Percentiles rank a stretch among this genome's conserved stretches.
These are phyloP conservation scores for Megaceryle alcyon DNA, from an alignment of 2,797 vertebrate genomes.

Conservation along the genomic window DNA sequence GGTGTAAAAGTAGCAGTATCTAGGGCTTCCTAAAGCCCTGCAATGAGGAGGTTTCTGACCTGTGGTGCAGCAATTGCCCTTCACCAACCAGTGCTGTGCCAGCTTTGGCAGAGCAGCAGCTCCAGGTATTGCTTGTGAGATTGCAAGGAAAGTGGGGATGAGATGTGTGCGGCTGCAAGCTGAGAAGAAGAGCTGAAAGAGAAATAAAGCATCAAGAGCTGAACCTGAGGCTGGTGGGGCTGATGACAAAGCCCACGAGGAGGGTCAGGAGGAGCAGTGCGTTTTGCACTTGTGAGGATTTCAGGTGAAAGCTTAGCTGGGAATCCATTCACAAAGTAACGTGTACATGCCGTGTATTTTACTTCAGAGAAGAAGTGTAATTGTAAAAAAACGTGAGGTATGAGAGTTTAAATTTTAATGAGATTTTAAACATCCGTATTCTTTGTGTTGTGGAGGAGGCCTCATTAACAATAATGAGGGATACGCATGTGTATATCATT, in stretches of 20 bases:
- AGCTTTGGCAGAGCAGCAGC: background rate
- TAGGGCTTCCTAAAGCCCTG: background rate
- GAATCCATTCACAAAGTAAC: background rate
- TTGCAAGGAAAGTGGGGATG: background rate
- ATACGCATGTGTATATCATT: background rate
- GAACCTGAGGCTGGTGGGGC: background rate
- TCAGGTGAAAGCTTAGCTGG: background rate
- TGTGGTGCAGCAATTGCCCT: accelerated
- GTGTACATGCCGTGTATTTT: background rate
- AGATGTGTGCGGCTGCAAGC: accelerated
- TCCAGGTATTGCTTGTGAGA: accelerated
- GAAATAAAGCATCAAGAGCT: too few relatives aligned
- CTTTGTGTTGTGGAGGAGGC: accelerated
- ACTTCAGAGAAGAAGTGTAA: background rate
- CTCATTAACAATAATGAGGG: background rate
- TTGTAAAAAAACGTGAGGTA: background rate
- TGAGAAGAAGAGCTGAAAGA: background rate
- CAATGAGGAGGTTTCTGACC: background rate
- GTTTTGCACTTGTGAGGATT: background rate
- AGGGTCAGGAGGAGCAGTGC: background rate
- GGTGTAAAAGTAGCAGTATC: background rate
- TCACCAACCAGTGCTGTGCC: background rate
- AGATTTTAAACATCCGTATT: background rate
- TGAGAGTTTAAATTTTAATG: background rate
- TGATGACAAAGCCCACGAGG: accelerated